phyloP scores from a whole-genome alignment of 2,888 invertebrate genomes.

The Tipula confusa region DNA sequence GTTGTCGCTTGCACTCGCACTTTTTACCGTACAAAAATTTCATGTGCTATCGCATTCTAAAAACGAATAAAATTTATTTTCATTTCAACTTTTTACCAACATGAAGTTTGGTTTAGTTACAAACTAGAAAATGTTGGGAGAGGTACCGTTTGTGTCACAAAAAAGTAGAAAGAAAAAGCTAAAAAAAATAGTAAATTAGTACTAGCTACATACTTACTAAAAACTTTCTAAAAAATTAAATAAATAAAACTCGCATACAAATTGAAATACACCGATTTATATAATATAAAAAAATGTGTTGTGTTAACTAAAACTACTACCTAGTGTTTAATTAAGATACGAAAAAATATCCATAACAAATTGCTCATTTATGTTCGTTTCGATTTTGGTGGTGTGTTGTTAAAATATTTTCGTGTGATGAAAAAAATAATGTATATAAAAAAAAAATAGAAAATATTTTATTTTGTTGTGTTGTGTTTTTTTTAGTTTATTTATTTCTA shows the following conservation, averaged over 20 bases:
- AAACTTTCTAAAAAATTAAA: background rate
- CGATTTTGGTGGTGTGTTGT: background rate
- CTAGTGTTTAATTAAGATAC: background rate
- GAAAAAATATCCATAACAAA: background rate
- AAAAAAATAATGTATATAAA: background rate
- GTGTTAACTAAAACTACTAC: background rate
- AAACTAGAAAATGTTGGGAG: slow-evolving; percentile 20
- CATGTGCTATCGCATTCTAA: background rate
- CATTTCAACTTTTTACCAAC: background rate
- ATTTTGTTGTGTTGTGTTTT: slow-evolving; percentile 7
- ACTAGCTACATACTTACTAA: background rate
- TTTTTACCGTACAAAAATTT: background rate
- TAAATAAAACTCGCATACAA: slow-evolving; percentile 6
- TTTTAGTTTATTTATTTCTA: slow-evolving; percentile 15
- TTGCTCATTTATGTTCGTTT: background rate
- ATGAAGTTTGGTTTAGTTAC: slow-evolving; percentile 20
- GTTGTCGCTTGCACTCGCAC: background rate
- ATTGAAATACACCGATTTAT: background rate
- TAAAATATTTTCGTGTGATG: background rate
- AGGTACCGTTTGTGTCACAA: slow-evolving; percentile 12
- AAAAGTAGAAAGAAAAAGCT: slow-evolving; percentile 12
- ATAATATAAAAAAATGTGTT: background rate
- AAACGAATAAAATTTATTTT: background rate
- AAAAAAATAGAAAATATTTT: background rate
- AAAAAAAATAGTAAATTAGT: background rate